A percentile compares a stretch with the other conserved stretches of the same genome.
These are phyloP conservation scores for Paramisgurnus dabryanus DNA, from an alignment of 2,113 vertebrate species.

Conservation along the genomic window DNA sequence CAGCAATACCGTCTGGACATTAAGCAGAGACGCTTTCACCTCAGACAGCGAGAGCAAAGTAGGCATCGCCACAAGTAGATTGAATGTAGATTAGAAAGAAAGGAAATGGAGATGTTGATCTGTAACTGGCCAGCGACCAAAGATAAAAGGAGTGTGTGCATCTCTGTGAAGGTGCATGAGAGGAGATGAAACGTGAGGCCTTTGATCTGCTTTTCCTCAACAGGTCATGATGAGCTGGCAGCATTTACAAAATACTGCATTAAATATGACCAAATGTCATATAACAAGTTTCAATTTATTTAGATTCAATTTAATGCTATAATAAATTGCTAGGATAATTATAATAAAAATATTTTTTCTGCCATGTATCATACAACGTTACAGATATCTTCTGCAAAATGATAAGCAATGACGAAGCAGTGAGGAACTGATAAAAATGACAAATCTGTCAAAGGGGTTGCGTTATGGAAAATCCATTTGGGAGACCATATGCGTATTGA, in stretches of 20 bases:
- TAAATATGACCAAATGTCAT: background rate
- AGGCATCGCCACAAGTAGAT: slow-evolving; percentile 6
- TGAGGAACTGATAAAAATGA: no score
- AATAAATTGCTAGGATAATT: background rate
- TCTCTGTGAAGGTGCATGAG: background rate
- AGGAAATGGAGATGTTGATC: slow-evolving; percentile 40
- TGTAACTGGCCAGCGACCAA: slow-evolving; percentile 6
- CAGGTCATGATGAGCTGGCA: background rate
- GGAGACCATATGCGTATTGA: no score
- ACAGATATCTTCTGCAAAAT: no score
- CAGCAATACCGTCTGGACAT: slow-evolving; percentile 8
- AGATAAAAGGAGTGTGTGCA: slow-evolving; percentile 32
- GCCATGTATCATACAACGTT: no score
- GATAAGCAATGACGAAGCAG: no score
- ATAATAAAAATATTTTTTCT: no score
- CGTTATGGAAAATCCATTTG: no score
- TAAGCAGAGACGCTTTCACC: slow-evolving; percentile 30
- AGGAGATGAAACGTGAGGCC: background rate
- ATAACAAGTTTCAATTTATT: background rate
- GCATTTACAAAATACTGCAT: background rate
- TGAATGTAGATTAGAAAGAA: background rate
- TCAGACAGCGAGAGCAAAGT: background rate
- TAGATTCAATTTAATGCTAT: background rate
- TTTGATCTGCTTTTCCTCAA: slow-evolving; percentile 16
- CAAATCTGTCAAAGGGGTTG: no score